Base-by-base conservation (phyloP, 92 coral and sea anemone species). In the Palythoa grandiflora region DNA sequence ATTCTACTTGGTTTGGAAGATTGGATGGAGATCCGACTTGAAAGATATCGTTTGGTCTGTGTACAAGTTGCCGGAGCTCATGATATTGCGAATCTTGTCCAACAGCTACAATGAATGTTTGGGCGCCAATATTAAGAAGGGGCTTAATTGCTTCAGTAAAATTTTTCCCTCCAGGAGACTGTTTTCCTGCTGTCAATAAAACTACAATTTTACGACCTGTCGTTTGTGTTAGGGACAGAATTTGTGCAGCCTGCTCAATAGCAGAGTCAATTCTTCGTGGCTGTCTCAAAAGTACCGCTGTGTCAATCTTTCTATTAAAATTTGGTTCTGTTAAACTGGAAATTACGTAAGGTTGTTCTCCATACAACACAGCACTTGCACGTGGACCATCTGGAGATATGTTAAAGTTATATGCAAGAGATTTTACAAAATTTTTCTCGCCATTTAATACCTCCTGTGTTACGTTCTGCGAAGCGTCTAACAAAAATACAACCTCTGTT, bases 381-480 rank as follows among this genome's bases (percentile, higher is more conserved):
- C 89, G 93, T 15, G 90, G 84, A 55, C 87, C 90, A 9, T 50
- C 37, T 73, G 87, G 87, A 13, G 90, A 79, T 20, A 91, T 83
- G 59, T 89, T 77, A 57, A 94, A 79, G 80, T 88, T 80, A 37
- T 89, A 80, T 16, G 92, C 92, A 66, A 96, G 78, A 51, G 92
- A 90, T 38, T 81, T 91, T 37, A 96, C 94, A 68, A 96, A 89
- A 68, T 86, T 88, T 75, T 96, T 96, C 73, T 96, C 93, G 65
- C 85, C 87, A 20, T 73, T 72, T 80, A 94, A 95, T 68, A 93
- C 92, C 21, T 74, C 66, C 11, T 77, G 80, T 14, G 93, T 84
- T 21, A 95, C 94, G 1, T 74, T 90, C 39, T 73, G 88, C 63
- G 98, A 95, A 9, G 96, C 94, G 77, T 95, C 98, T 73, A 91